Percentiles rank a stretch among this genome's conserved stretches.
Conservation (phyloP, 2,797 vertebrate genomes). For the Bucorvus abyssinicus region DNA sequence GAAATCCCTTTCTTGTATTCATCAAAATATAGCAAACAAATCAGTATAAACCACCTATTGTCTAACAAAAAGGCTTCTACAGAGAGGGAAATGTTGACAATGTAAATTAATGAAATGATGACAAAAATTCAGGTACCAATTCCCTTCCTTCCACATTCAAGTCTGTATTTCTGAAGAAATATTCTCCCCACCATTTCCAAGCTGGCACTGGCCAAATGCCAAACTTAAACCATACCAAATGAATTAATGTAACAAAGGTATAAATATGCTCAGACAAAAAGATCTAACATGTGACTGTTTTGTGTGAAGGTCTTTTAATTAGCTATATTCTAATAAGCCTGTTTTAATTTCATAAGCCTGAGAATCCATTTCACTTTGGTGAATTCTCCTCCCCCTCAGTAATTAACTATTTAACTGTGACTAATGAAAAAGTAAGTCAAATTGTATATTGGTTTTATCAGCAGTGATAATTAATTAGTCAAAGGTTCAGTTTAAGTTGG, state of each 20-base stretch:
- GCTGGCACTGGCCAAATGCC: neutral
- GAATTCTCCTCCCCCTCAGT: neutral
- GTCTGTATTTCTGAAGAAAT: neutral
- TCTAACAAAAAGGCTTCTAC: neutral
- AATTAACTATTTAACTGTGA: conserved; percentile 13
- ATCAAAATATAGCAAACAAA: neutral
- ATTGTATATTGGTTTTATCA: conserved; percentile 12
- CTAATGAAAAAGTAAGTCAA: conserved; percentile 24
- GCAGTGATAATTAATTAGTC: conserved; percentile 12
- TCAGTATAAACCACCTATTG: neutral
- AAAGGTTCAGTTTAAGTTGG: neutral
- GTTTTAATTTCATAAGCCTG: conserved; percentile 8
- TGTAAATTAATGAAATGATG: neutral
- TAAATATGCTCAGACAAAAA: neutral
- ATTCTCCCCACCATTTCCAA: neutral
- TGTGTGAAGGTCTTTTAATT: neutral
- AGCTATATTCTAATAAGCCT: neutral
- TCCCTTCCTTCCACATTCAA: neutral
- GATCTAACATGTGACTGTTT: neutral
- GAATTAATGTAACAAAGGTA: neutral
- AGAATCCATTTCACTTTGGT: neutral
- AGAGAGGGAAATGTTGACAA: neutral
- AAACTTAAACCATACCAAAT: neutral
- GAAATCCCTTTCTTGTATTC: neutral
- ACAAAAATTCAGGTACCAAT: neutral